Evolutionary conservation across 2,888 invertebrate species (phyloP).

Genomic region (Lordiphosa andalusiaca): DNA sequence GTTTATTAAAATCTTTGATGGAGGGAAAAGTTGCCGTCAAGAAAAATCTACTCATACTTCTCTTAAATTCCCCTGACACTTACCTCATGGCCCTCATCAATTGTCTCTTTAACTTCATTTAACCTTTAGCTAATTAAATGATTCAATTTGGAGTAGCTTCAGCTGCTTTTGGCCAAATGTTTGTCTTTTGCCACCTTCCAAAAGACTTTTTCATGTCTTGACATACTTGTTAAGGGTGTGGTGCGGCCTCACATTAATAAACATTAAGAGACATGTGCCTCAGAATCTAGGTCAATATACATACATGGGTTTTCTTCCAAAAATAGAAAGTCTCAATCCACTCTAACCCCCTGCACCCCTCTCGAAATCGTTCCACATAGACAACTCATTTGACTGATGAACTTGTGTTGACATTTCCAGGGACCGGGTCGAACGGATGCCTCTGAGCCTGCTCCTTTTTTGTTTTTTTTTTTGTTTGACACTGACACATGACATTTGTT

Average conservation of each 20-base stretch:
- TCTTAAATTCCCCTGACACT: too few relatives aligned
- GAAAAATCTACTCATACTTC: too few relatives aligned
- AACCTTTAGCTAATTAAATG: constrained; percentile 58
- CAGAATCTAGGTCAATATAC: constrained; percentile 61
- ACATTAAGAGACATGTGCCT: constrained; percentile 58
- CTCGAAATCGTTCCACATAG: constrained; percentile 43
- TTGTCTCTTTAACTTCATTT: constrained; percentile 29
- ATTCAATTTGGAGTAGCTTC: constrained; percentile 44
- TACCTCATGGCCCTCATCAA: constrained; percentile 21
- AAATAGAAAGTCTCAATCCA: constrained; percentile 35
- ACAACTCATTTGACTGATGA: constrained; percentile 79
- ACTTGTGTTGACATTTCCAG: constrained; percentile 73
- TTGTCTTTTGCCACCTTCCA: constrained; percentile 42
- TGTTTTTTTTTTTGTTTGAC: constrained; percentile 44
- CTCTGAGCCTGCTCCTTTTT: not conserved
- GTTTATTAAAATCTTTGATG: too few relatives aligned
- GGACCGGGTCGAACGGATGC: constrained; percentile 37
- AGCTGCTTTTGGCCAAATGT: constrained; percentile 19
- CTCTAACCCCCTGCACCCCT: constrained; percentile 15
- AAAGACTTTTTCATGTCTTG: constrained; percentile 23
- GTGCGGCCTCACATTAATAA: constrained; percentile 55
- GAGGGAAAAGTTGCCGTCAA: too few relatives aligned
- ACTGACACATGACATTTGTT: constrained; percentile 76
- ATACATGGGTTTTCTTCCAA: constrained; percentile 26
- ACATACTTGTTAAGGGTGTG: not conserved